Evolutionary conservation across 2,797 vertebrate species (phyloP).

Genomic region (Chanos chanos): DNA sequence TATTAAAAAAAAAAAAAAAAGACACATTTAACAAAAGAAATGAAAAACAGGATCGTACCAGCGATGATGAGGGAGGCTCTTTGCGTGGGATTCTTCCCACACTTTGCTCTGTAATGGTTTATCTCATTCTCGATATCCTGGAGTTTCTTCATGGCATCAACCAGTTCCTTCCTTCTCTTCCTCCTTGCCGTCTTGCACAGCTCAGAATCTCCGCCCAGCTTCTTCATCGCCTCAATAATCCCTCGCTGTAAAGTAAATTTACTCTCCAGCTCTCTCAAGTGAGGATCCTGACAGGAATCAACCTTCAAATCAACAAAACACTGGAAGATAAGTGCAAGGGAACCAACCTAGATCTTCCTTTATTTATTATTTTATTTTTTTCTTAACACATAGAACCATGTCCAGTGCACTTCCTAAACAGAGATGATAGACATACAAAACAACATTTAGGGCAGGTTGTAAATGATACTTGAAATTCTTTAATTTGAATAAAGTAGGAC

Average conservation of each 20-base stretch:
- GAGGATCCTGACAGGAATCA: conserved; percentile 75
- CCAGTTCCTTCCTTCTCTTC: conserved; percentile 84
- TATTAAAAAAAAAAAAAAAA: background rate
- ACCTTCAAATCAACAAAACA: background rate
- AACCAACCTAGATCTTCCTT: too few species aligned
- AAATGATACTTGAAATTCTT: too few species aligned
- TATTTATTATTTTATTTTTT: too few species aligned
- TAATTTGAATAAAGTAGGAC: too few species aligned
- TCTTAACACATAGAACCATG: too few species aligned
- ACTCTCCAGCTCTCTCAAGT: conserved; percentile 87
- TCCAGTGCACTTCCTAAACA: too few species aligned
- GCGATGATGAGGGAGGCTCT: conserved; percentile 79
- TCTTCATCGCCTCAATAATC: conserved; percentile 89
- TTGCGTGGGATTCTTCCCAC: conserved; percentile 83
- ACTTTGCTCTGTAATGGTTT: conserved; percentile 82
- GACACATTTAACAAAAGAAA: too few species aligned
- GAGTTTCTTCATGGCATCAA: conserved; percentile 82
- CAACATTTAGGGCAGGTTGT: too few species aligned
- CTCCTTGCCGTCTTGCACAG: conserved; percentile 90
- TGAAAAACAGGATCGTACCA: conserved; percentile 69
- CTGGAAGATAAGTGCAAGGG: background rate
- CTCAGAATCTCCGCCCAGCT: conserved; percentile 83
- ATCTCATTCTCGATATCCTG: conserved; percentile 88
- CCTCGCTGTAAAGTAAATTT: conserved; percentile 91
- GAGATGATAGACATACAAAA: too few species aligned